phyloP scores from a whole-genome alignment of 2,797 vertebrate species.

The Myotis findleyi region DNA sequence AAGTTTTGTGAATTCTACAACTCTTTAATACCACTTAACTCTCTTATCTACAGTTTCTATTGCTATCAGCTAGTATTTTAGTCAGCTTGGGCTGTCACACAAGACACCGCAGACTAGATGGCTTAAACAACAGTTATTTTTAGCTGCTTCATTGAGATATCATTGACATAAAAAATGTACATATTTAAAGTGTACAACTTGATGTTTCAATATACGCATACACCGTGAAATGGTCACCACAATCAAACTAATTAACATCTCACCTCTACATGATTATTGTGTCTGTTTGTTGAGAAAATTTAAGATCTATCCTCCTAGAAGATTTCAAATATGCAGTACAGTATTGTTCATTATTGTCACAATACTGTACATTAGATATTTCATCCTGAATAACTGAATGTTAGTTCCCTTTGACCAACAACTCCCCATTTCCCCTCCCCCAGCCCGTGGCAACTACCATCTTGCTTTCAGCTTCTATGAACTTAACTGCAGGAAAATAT shows the following conservation, averaged over 20 bases:
- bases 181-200: neutral
- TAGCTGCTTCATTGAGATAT: neutral
- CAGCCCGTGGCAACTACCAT: neutral
- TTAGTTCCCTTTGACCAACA: neutral
- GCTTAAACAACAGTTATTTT: neutral
- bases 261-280: neutral
- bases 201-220: neutral
- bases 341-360: neutral
- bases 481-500: neutral
- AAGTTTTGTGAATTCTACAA: conserved; percentile 9
- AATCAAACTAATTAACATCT: conserved; percentile 21
- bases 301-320: neutral
- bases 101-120: neutral
- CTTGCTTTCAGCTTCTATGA: neutral
- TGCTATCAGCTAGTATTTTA: neutral
- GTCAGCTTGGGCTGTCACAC: neutral
- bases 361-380: neutral
- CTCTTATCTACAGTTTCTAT: neutral
- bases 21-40: conserved; percentile 4
- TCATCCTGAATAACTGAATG: neutral
- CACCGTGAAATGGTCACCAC: neutral
- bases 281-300: neutral
- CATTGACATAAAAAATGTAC: neutral
- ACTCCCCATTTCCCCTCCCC: neutral
- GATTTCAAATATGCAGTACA: neutral